Evolutionary conservation across 2,113 vertebrate genomes (phyloP).

Genomic region (Microcebus ravelobensis): DNA sequence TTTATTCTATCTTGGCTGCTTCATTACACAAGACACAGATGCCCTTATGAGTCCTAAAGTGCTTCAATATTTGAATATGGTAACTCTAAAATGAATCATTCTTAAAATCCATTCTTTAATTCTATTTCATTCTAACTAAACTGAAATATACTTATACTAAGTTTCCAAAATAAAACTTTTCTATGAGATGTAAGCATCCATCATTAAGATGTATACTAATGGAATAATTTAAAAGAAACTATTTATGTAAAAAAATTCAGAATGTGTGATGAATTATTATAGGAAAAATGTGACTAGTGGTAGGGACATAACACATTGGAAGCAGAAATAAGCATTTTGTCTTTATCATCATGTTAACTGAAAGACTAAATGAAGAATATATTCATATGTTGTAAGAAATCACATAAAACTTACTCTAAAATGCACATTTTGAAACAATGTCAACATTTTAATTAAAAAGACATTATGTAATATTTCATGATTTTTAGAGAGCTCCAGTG

Average conservation of each 20-base stretch:
- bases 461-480: conserved; percentile 76
- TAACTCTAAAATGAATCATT: neutral
- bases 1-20: conserved; percentile 7
- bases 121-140: neutral
- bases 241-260: conserved; percentile 27
- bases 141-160: neutral
- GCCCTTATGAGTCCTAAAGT: neutral
- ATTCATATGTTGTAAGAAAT: conserved; percentile 59
- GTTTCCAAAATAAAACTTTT: conserved; percentile 25
- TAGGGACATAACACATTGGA: neutral
- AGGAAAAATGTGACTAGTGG: neutral
- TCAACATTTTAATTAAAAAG: conserved; percentile 75
- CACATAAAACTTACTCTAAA: conserved; percentile 28
- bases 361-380: conserved; percentile 68
- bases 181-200: neutral
- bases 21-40: conserved; percentile 9
- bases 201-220: conserved; percentile 13
- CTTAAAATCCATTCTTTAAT: conserved; percentile 14
- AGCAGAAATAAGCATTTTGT: conserved; percentile 51
- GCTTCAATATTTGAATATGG: conserved; percentile 6
- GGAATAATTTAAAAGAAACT: conserved; percentile 43
- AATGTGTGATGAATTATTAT: conserved; percentile 42
- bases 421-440: conserved; percentile 72
- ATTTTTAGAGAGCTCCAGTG: conserved; percentile 81
- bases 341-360: conserved; percentile 58